These are phyloP conservation scores for Bungarus multicinctus DNA, from an alignment of 2,113 vertebrate species.

Conservation along the genomic window DNA sequence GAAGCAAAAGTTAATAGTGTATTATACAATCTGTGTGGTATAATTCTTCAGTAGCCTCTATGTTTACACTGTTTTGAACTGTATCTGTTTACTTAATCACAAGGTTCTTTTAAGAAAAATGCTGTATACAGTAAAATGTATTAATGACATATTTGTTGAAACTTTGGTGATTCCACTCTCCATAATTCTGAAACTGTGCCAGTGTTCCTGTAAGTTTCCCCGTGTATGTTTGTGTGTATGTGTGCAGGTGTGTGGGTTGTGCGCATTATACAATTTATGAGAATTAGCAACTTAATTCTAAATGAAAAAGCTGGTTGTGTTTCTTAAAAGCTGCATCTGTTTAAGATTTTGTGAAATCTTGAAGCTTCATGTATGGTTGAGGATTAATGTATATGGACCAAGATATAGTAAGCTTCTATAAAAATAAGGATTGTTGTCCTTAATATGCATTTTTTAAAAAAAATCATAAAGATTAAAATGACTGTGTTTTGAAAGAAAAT, in stretches of 20 bases:
- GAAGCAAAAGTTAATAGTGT: conserved; percentile 61
- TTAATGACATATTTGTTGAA: conserved; percentile 58
- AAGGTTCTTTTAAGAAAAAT: conserved; percentile 36
- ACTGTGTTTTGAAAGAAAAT: neutral
- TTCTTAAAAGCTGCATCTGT: conserved; percentile 59
- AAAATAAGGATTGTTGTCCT: neutral
- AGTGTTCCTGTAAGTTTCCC: conserved; percentile 55
- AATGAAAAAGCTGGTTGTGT: conserved; percentile 72
- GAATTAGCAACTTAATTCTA: conserved; percentile 72
- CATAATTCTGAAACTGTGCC: conserved; percentile 57
- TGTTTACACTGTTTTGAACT: conserved; percentile 64
- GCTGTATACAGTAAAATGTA: conserved; percentile 62
- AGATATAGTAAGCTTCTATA: neutral
- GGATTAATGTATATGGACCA: conserved; percentile 12
- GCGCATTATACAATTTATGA: conserved; percentile 39
- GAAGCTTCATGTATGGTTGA: conserved; percentile 25
- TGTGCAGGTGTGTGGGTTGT: conserved; percentile 49
- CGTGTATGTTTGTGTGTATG: conserved; percentile 45
- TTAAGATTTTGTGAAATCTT: conserved; percentile 41
- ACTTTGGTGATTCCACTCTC: conserved; percentile 54
- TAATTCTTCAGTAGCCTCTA: conserved; percentile 64
- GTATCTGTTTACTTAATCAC: conserved; percentile 58
- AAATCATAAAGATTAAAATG: neutral
- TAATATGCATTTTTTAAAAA: neutral
- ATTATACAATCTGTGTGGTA: conserved; percentile 60